A percentile compares a stretch with the other conserved stretches of the same genome.
These are phyloP conservation scores for Cheilinus undulatus DNA, from an alignment of 2,113 vertebrate genomes.

Conservation along the genomic window DNA sequence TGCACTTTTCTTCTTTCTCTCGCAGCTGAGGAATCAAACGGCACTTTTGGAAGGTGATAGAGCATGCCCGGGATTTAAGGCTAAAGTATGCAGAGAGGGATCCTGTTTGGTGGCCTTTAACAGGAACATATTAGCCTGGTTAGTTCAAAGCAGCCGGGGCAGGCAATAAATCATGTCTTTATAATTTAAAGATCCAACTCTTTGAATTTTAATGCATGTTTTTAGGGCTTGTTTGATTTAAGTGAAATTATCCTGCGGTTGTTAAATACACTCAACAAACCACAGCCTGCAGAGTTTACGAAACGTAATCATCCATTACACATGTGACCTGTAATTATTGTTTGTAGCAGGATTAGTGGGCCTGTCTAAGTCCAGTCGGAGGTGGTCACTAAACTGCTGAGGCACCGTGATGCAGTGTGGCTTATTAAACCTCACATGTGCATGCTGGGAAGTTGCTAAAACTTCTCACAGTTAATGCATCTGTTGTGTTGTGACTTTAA, in stretches of 20 bases:
- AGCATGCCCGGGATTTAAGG: slow-evolving; percentile 89
- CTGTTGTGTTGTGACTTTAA: slow-evolving; percentile 11
- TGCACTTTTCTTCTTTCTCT: slow-evolving; percentile 87
- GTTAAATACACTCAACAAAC: slow-evolving; percentile 33
- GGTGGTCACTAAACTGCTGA: slow-evolving; percentile 76
- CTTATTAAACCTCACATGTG: slow-evolving; percentile 44
- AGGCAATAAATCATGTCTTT: no score
- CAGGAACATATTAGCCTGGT: slow-evolving; percentile 67
- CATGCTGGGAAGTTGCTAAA: slow-evolving; percentile 6
- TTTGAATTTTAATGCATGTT: no score
- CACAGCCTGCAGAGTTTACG: slow-evolving; percentile 51
- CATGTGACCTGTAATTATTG: slow-evolving; percentile 70
- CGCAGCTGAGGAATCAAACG: slow-evolving; percentile 80
- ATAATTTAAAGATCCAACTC: no score
- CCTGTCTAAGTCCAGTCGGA: slow-evolving; percentile 30
- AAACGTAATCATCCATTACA: slow-evolving; percentile 62
- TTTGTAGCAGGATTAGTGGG: slow-evolving; percentile 65
- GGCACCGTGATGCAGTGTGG: slow-evolving; percentile 65
- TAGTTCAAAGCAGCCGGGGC: slow-evolving; percentile 64
- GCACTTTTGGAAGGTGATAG: slow-evolving; percentile 90
- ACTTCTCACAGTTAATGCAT: slow-evolving; percentile 1
- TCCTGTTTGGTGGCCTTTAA: slow-evolving; percentile 75
- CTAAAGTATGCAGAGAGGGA: slow-evolving; percentile 83
- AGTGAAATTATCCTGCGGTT: background rate
- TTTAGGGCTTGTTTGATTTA: background rate